Percentiles rank a stretch among this genome's conserved stretches.
These are phyloP conservation scores for Atherinomorus stipes DNA, from an alignment of 2,113 vertebrate genomes.

Conservation along the genomic window DNA sequence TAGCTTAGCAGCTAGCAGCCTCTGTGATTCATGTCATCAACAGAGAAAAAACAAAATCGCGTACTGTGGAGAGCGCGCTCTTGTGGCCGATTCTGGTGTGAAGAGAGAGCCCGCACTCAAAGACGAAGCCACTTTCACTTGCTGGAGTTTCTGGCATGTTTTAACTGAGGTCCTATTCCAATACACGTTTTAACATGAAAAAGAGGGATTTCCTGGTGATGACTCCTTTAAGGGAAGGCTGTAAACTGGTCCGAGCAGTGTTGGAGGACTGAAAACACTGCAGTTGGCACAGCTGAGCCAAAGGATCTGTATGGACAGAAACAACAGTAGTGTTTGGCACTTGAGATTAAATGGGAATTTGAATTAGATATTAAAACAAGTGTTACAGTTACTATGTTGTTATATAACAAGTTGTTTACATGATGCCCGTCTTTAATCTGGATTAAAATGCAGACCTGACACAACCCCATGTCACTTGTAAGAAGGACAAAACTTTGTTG, in stretches of 20 bases:
- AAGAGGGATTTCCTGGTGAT: no score
- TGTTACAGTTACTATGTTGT: slow-evolving; percentile 4
- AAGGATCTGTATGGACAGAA: slow-evolving; percentile 11
- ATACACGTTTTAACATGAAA: no score
- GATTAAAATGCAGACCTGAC: slow-evolving; percentile 3
- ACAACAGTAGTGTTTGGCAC: neutral
- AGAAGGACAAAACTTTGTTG: neutral
- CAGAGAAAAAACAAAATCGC: no score
- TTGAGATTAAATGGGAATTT: neutral
- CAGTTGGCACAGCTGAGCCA: slow-evolving; percentile 17
- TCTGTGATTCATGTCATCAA: no score
- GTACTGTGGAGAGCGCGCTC: no score
- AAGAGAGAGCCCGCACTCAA: no score
- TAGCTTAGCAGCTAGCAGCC: no score
- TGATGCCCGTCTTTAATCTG: slow-evolving; percentile 2
- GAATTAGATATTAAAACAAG: neutral
- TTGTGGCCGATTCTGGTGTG: no score
- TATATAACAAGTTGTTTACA: neutral
- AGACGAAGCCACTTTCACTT: no score
- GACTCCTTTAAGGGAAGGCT: slow-evolving; percentile 38
- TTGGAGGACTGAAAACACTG: slow-evolving; percentile 26
- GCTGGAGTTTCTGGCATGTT: no score
- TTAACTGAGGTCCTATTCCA: no score
- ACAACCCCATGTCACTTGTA: neutral
- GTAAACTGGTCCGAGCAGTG: slow-evolving; percentile 11